Evolutionary conservation across 2,113 vertebrate species (phyloP).

Genomic region (Mormyrus iriodes): DNA sequence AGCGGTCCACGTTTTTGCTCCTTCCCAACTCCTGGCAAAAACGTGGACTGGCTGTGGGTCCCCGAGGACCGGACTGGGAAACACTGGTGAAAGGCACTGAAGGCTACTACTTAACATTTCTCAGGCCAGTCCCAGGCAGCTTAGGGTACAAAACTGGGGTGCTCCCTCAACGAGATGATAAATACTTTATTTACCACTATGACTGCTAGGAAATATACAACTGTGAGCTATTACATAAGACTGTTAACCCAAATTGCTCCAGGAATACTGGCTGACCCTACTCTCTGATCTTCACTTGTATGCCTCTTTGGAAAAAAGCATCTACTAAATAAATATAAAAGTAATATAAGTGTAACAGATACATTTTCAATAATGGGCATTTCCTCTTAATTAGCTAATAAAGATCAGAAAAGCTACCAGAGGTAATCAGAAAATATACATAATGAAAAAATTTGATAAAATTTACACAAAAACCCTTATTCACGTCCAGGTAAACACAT

Average conservation of each 20-base stretch:
- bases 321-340: background rate
- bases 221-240: background rate
- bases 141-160: background rate
- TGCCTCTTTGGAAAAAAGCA: background rate
- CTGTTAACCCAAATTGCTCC: background rate
- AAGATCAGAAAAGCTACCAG: background rate
- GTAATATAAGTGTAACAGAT: background rate
- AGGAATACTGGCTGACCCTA: background rate
- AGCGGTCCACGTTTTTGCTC: background rate
- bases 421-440: background rate
- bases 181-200: background rate
- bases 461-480: background rate
- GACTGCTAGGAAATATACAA: background rate
- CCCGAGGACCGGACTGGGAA: background rate
- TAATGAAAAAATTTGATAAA: background rate
- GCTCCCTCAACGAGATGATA: background rate
- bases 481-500: background rate
- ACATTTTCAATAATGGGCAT: background rate
- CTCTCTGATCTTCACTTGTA: background rate
- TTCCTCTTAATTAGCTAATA: background rate
- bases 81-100: background rate
- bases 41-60: background rate
- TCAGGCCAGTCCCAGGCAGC: background rate
- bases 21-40: background rate
- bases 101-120: background rate